Evolutionary conservation across 2,113 vertebrate species (phyloP).

Genomic region (Triplophysa rosa): DNA sequence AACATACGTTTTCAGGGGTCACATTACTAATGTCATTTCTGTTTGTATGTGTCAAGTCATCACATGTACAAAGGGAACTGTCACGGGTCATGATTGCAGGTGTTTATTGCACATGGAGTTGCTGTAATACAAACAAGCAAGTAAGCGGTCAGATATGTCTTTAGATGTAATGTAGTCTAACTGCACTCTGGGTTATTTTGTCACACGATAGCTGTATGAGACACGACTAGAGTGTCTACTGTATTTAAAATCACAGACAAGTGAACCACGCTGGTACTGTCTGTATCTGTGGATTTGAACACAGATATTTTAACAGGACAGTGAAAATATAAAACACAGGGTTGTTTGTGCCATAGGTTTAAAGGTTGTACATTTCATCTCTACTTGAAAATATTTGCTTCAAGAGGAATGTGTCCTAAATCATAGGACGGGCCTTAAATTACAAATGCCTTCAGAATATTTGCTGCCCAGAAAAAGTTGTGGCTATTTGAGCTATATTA

Average conservation of each 20-base stretch:
- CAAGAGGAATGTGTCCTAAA: background rate
- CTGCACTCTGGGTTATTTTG: background rate
- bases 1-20: conserved; percentile 8
- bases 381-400: no score
- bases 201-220: background rate
- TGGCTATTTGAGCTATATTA: background rate
- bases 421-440: background rate
- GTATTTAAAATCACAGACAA: no score
- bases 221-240: no score
- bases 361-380: no score
- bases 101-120: background rate
- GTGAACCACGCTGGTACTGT: no score
- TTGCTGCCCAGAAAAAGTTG: background rate
- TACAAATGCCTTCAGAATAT: background rate
- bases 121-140: background rate
- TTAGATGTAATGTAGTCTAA: background rate
- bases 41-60: background rate
- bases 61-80: conserved; percentile 9
- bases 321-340: no score
- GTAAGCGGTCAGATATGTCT: conserved; percentile 1
- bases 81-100: conserved; percentile 9
- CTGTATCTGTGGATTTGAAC: no score
- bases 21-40: background rate
- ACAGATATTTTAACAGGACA: no score
- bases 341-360: background rate